Percentiles rank a stretch among this genome's conserved stretches.
phyloP scores from a whole-genome alignment of 2,797 vertebrate genomes.

The Acanthurus leucopareius region DNA sequence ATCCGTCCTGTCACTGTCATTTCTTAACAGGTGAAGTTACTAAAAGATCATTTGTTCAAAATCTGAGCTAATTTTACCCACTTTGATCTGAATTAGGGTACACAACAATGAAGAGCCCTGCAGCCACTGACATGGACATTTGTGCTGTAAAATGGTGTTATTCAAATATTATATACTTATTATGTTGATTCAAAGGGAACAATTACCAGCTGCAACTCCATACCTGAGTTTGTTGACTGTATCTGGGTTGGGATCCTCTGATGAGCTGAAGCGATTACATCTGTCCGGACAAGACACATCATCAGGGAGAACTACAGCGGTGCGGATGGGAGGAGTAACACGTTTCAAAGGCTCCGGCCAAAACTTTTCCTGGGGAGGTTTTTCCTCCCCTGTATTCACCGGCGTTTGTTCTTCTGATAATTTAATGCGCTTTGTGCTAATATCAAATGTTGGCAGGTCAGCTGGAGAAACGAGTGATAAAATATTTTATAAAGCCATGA shows the following conservation, averaged over 20 bases:
- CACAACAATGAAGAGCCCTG: too few species aligned
- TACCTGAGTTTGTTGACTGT: constrained; percentile 67
- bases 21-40: too few species aligned
- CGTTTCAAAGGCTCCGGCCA: constrained; percentile 80
- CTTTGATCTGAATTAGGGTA: too few species aligned
- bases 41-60: too few species aligned
- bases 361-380: constrained; percentile 9
- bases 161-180: too few species aligned
- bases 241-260: constrained; percentile 29
- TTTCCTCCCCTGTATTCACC: constrained; percentile 23
- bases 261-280: constrained; percentile 61
- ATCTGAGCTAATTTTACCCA: too few species aligned
- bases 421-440: constrained; percentile 72
- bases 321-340: constrained; percentile 59
- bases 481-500: background rate
- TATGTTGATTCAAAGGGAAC: background rate
- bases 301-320: constrained; percentile 64
- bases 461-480: constrained; percentile 47
- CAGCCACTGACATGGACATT: too few species aligned
- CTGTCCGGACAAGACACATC: constrained; percentile 57
- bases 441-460: constrained; percentile 48
- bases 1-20: too few species aligned
- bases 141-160: too few species aligned
- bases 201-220: background rate
- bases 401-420: constrained; percentile 22